Percentiles rank a stretch among this genome's conserved stretches.
phyloP scores from a whole-genome alignment of 2,113 vertebrate genomes.

The Eurystomus gularis region DNA sequence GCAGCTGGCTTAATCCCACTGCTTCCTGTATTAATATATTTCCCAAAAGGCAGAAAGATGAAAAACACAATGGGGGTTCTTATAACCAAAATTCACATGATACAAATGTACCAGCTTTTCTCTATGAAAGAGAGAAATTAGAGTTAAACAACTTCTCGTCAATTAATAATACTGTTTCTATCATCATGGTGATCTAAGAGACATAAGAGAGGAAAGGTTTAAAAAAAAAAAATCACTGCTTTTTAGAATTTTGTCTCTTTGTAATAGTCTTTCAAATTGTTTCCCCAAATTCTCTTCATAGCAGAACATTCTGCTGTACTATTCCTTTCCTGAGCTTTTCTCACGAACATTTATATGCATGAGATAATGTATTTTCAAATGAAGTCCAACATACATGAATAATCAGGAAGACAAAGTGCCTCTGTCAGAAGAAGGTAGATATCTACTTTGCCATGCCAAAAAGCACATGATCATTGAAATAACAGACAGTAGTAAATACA shows the following conservation, averaged over 20 bases:
- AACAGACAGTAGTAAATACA: neutral
- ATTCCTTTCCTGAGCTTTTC: neutral
- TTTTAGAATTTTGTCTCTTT: neutral
- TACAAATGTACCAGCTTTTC: neutral
- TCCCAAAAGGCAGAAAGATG: neutral
- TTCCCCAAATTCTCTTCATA: neutral
- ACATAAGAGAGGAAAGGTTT: neutral
- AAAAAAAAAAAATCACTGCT: too few species aligned
- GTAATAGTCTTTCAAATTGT: neutral
- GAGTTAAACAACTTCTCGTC: neutral
- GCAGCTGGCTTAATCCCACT: neutral
- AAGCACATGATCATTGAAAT: neutral
- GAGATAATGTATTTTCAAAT: neutral
- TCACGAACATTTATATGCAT: neutral
- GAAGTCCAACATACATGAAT: neutral
- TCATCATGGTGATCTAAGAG: neutral
- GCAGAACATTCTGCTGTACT: neutral
- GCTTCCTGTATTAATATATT: neutral
- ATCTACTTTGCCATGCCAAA: neutral
- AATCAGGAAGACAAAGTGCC: neutral
- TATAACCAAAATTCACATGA: neutral
- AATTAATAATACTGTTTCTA: neutral
- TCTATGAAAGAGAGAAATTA: neutral
- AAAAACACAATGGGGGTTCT: neutral
- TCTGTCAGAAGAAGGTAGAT: neutral